Percentiles rank a stretch among this genome's conserved stretches.
Evolutionary conservation across 2,113 vertebrate species (phyloP).

Genomic region (Myotis davidii): DNA sequence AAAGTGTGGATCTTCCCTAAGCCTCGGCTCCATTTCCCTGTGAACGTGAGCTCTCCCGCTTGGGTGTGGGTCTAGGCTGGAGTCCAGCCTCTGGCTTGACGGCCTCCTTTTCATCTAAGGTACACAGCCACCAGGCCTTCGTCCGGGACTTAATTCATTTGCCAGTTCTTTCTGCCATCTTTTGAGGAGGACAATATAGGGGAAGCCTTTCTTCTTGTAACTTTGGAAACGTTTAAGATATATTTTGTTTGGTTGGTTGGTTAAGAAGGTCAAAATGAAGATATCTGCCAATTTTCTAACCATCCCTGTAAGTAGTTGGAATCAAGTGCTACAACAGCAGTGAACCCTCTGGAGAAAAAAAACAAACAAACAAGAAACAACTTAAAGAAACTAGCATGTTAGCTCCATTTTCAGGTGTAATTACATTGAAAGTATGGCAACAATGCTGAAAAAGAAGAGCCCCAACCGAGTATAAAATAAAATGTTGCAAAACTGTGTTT

Average conservation of each 20-base stretch:
- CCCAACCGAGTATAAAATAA: not conserved
- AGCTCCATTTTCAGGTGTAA: not conserved
- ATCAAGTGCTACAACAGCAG: not conserved
- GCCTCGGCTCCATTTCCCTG: slow-evolving; percentile 57
- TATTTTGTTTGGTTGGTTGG: not conserved
- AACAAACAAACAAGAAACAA: no score
- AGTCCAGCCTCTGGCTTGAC: slow-evolving; percentile 55
- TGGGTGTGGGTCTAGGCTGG: slow-evolving; percentile 56
- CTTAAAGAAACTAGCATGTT: not conserved
- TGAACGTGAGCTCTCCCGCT: slow-evolving; percentile 58
- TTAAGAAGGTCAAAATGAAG: not conserved
- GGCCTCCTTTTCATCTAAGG: not conserved
- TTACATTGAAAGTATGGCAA: not conserved
- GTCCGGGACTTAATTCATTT: slow-evolving; percentile 48
- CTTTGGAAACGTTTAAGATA: slow-evolving; percentile 6
- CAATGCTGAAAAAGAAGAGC: not conserved
- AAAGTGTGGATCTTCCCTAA: slow-evolving; percentile 51
- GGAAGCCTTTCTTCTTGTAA: not conserved
- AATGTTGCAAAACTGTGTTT: not conserved
- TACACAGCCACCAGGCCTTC: slow-evolving; percentile 58
- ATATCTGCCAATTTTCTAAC: not conserved
- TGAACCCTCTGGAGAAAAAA: not conserved
- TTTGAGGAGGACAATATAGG: slow-evolving; percentile 31
- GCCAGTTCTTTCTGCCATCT: slow-evolving; percentile 34
- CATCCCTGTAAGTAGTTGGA: not conserved